Conservation (phyloP, 2,797 vertebrate species). For the Oreonectes daqikongensis region DNA sequence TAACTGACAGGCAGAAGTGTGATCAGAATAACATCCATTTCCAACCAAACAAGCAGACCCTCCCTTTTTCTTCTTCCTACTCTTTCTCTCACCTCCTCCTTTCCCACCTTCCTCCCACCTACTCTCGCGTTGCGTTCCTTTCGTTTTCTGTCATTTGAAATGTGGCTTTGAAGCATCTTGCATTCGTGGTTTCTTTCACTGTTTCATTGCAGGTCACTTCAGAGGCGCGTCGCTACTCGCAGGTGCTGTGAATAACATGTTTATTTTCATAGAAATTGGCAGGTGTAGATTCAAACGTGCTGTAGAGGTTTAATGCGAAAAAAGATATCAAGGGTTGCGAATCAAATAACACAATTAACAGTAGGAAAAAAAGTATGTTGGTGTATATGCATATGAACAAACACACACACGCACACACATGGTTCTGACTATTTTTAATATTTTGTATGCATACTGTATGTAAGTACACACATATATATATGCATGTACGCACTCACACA, state of each 20-base stretch:
- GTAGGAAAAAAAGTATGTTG: neutral
- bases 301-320: neutral
- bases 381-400: no score
- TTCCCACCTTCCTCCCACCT: slow-evolving; percentile 9
- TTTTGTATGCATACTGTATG: no score
- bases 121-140: slow-evolving; percentile 31
- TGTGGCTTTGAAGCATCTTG: slow-evolving; percentile 18
- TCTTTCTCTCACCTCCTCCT: slow-evolving; percentile 3
- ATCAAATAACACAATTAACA: neutral
- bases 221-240: neutral
- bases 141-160: slow-evolving; percentile 10
- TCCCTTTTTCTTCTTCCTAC: slow-evolving; percentile 2
- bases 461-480: no score
- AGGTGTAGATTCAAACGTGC: neutral
- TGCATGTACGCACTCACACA: no score
- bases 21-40: slow-evolving; percentile 65
- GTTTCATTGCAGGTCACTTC: slow-evolving; percentile 6
- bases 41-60: slow-evolving; percentile 54
- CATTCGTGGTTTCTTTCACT: neutral
- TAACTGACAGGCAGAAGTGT: slow-evolving; percentile 57
- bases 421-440: no score
- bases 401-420: no score
- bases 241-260: neutral
- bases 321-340: slow-evolving; percentile 3
- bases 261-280: neutral